Percentiles rank a stretch among this genome's conserved stretches.
Conservation (phyloP, 2,888 invertebrate genomes). For the Synanthedon formicaeformis region DNA sequence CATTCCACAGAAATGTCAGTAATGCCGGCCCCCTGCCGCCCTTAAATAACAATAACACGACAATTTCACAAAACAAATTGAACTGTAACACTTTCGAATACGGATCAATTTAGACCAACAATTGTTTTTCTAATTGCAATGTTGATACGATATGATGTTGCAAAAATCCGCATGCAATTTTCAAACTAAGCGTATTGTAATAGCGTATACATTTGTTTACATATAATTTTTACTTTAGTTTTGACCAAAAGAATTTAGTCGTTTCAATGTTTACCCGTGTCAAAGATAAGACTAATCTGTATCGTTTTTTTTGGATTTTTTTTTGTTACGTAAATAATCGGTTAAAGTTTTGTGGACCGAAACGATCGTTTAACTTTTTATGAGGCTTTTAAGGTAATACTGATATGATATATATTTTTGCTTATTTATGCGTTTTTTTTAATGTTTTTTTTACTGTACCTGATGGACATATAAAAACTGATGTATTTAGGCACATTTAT, state of each 20-base stretch:
- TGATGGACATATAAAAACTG: too few species aligned
- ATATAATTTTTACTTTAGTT: slow-evolving; percentile 1
- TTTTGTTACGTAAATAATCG: background rate
- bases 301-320: slow-evolving; percentile 38
- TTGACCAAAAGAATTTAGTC: slow-evolving; percentile 31
- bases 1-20: slow-evolving; percentile 36
- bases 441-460: too few species aligned
- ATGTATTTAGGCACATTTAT: too few species aligned
- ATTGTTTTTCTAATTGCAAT: too few species aligned
- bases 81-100: too few species aligned
- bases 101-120: too few species aligned
- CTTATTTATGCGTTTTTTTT: too few species aligned
- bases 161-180: slow-evolving; percentile 3
- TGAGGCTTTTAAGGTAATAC: background rate
- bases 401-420: too few species aligned
- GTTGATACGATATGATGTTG: too few species aligned
- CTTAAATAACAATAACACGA: slow-evolving; percentile 4
- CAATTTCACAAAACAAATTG: background rate
- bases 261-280: slow-evolving; percentile 51
- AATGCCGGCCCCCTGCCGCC: slow-evolving; percentile 46
- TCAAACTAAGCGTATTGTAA: slow-evolving; percentile 2
- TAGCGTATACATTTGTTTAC: slow-evolving; percentile 8
- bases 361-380: background rate
- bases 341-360: background rate
- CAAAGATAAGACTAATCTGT: slow-evolving; percentile 57